Evolutionary conservation across 2,797 vertebrate genomes (phyloP), one percentile per base, ranked within the genome.

Genomic region (Channa striata): DNA sequence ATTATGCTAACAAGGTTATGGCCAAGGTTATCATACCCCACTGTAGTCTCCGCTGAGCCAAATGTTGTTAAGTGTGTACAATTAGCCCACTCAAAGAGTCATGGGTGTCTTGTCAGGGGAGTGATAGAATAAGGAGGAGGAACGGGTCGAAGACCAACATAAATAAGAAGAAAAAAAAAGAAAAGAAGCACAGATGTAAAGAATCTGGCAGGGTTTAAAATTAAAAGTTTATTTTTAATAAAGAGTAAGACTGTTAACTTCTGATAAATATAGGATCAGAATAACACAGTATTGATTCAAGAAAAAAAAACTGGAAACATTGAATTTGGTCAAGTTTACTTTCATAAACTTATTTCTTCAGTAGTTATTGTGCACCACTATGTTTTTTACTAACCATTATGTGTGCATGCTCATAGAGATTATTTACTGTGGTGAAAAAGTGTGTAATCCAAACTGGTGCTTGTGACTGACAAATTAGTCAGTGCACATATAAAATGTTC

Each of bases 1-100:
- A 90, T 87, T 84, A 79, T 36, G 10, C 83, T 91, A 92, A 93
- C 77, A 11, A 78, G 61, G 83, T 92, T 91, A 91, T 34, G 67
- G 77, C 77, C 78, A 78, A 82, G 84, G 84, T 87, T 80, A 78
- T 81, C 62, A 64, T 74, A 72, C 12, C 68, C 71, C 65, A 63
- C 80, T 52, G 62, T 60, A 37, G 78, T 79, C 76, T 68, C 59
- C 30, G 36, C 62, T 23, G 68, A 83, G 78, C 78, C 84, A 85
- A 88, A 87, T 48, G 33, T 59, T 72, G 85, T 91, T 85, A 85
- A 72, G 84, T 43, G 16, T 43, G 42, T n/a, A 82, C 77, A 84
- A 86, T 92, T 89, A 90, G 72, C 68, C 78, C 65, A 40, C 74
- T 86, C 69, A 85, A 47, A 74, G 73, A 89, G 81, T 83, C 81